A percentile compares a stretch with the other conserved stretches of the same genome.
Evolutionary conservation across 92 coral and sea anemone species (phyloP).

Genomic region (Epizoanthus fatuus): DNA sequence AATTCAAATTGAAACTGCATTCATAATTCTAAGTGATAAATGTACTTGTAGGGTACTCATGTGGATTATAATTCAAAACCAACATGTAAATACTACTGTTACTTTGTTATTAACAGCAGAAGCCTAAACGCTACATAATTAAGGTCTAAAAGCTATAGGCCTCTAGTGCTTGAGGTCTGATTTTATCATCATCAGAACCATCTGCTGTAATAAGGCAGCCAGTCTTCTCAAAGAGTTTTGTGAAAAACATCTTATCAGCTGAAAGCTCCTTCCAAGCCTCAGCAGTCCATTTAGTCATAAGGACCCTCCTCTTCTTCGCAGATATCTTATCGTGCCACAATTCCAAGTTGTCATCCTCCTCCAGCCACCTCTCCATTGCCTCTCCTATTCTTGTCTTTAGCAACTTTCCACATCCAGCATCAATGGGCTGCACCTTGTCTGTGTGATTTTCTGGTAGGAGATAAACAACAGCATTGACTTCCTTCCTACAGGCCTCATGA

Average conservation of each 20-base stretch:
- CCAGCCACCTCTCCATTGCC: constrained; percentile 69
- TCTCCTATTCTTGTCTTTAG: constrained; percentile 56
- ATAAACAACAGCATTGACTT: constrained; percentile 65
- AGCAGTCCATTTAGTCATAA: constrained; percentile 69
- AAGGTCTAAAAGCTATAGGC: constrained; percentile 42
- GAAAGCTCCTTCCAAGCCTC: constrained; percentile 71
- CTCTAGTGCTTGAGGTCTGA: constrained; percentile 66
- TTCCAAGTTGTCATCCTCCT: constrained; percentile 62
- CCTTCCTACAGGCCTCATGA: constrained; percentile 70
- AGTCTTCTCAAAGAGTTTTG: constrained; percentile 53
- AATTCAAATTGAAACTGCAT: constrained; percentile 4
- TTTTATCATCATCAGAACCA: constrained; percentile 62
- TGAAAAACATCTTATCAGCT: constrained; percentile 41
- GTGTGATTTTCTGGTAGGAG: constrained; percentile 66
- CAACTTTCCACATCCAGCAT: constrained; percentile 70
- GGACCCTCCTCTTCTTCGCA: constrained; percentile 64
- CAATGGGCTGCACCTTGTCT: constrained; percentile 74
- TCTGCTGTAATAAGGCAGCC: constrained; percentile 26
- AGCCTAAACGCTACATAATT: constrained; percentile 31
- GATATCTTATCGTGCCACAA: constrained; percentile 63
- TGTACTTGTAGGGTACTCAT: constrained; percentile 13
- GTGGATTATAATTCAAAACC: constrained; percentile 8
- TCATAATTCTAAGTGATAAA: constrained; percentile 12
- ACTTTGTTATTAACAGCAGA: neutral
- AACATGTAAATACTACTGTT: constrained; percentile 24